Conservation (phyloP, 1,140 invertebrate species). For the Aphelinus atriplicis region DNA sequence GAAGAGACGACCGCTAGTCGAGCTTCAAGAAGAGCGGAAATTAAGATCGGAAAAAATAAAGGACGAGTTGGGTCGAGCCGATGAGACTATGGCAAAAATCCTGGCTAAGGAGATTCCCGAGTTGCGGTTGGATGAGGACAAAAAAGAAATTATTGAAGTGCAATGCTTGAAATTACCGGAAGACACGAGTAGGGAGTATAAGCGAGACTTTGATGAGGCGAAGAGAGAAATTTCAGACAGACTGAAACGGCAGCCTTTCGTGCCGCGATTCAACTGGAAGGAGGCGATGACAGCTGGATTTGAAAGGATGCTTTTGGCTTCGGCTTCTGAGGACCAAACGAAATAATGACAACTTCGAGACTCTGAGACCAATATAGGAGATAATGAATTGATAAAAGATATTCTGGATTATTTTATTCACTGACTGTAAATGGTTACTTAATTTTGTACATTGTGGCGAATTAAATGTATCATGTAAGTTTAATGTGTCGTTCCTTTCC, state of each 20-base stretch:
- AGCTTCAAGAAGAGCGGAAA: constrained; percentile 47
- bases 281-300: constrained; percentile 18
- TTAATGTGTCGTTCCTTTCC: no score
- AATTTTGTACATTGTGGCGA: no score
- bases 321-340: no score
- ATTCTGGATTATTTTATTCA: not conserved
- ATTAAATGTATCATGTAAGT: no score
- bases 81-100: constrained; percentile 10
- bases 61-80: not conserved
- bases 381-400: not conserved
- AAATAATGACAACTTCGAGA: no score
- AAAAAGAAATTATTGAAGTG: not conserved
- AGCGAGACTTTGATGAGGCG: not conserved
- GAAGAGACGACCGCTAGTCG: constrained; percentile 58
- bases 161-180: not conserved
- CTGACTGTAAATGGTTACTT: no score
- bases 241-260: constrained; percentile 18
- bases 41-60: not conserved
- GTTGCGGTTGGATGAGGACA: not conserved
- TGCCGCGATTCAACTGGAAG: constrained; percentile 45
- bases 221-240: constrained; percentile 25
- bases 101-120: constrained; percentile 45
- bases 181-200: not conserved
- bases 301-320: no score
- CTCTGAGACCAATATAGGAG: not conserved